Evolutionary conservation across 2,888 invertebrate genomes (phyloP).

Genomic region (Thumatha senex): DNA sequence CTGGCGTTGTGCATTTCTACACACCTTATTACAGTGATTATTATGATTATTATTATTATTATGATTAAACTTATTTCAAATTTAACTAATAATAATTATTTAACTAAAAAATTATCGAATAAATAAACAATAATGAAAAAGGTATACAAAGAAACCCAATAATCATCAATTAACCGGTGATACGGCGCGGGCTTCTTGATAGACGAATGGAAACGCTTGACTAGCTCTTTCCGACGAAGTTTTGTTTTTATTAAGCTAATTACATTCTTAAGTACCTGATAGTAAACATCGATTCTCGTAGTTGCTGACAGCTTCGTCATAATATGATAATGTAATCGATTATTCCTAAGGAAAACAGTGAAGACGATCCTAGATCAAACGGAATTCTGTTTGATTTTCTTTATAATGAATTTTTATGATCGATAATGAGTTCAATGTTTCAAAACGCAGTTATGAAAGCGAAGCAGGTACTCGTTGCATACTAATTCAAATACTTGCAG

Average conservation of each 20-base stretch:
- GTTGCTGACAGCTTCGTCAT: slow-evolving; percentile 55
- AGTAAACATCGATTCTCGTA: slow-evolving; percentile 51
- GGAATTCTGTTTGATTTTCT: slow-evolving; percentile 57
- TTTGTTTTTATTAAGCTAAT: slow-evolving; percentile 53
- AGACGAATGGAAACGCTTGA: slow-evolving; percentile 58
- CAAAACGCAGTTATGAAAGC: slow-evolving; percentile 46
- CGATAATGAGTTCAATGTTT: slow-evolving; percentile 33
- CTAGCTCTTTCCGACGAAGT: slow-evolving; percentile 68
- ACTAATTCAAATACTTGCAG: slow-evolving; percentile 63
- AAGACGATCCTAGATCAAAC: slow-evolving; percentile 42
- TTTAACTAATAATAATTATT: no score
- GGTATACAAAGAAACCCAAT: no score
- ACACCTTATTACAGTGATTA: no score
- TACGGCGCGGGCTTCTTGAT: slow-evolving; percentile 48
- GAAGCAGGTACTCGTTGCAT: slow-evolving; percentile 44
- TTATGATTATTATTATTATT: no score
- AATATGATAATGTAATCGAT: slow-evolving; percentile 45
- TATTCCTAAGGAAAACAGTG: slow-evolving; percentile 38
- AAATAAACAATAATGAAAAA: no score
- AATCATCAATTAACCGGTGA: slow-evolving; percentile 73
- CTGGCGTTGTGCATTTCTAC: no score
- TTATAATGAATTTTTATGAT: slow-evolving; percentile 45
- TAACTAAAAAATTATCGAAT: no score
- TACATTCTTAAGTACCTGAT: slow-evolving; percentile 54
- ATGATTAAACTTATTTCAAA: no score